A percentile compares a stretch with the other conserved stretches of the same genome.
These are phyloP conservation scores for Opisthograptis luteolata DNA, from an alignment of 2,888 invertebrate genomes.

Conservation along the genomic window DNA sequence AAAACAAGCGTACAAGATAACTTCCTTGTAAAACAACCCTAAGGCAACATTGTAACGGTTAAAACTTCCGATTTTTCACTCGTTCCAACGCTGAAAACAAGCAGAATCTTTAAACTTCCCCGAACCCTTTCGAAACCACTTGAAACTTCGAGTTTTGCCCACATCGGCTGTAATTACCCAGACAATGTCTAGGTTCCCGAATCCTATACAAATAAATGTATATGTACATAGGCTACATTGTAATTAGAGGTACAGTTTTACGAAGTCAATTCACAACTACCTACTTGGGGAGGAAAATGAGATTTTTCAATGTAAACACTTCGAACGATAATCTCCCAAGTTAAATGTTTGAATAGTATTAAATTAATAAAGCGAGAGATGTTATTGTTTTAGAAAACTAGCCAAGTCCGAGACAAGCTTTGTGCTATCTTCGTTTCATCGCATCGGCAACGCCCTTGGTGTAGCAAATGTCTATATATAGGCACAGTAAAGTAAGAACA, in stretches of 20 bases:
- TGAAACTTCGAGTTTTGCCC: conserved; percentile 4
- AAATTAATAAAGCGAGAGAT: too few species aligned
- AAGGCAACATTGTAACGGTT: neutral
- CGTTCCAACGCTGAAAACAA: neutral
- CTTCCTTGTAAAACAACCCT: neutral
- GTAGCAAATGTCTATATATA: too few species aligned
- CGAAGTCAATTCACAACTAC: conserved; percentile 19
- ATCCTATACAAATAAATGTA: conserved; percentile 20
- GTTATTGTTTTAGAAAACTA: too few species aligned
- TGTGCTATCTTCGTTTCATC: too few species aligned
- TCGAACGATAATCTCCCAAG: conserved; percentile 1
- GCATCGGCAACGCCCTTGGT: too few species aligned
- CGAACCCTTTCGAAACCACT: conserved; percentile 9
- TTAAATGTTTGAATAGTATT: too few species aligned
- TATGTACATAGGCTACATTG: neutral
- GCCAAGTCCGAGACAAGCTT: too few species aligned
- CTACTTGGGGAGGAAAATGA: neutral
- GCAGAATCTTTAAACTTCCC: conserved; percentile 1
- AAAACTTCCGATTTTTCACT: neutral
- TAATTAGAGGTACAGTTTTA: conserved; percentile 5
- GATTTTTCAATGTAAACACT: neutral
- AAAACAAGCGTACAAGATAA: neutral
- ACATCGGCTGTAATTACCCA: conserved; percentile 13
- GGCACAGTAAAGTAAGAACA: too few species aligned
- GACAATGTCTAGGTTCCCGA: conserved; percentile 1